A percentile compares a stretch with the other conserved stretches of the same genome.
Conservation (phyloP, 2,888 invertebrate genomes). For the Athrips mouffetella region DNA sequence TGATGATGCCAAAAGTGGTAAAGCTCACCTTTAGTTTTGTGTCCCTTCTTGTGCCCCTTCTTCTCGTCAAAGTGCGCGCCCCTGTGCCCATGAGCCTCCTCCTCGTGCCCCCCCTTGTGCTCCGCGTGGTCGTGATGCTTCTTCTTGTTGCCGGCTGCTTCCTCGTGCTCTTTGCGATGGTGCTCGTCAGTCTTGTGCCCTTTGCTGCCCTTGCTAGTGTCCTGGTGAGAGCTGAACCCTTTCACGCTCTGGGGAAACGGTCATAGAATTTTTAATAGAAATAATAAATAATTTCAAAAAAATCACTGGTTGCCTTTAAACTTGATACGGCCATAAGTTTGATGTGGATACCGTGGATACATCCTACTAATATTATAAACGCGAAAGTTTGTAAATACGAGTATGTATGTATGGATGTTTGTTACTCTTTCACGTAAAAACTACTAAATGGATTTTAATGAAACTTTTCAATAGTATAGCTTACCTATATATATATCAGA, state of each 20-base stretch:
- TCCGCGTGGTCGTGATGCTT: slow-evolving; percentile 81
- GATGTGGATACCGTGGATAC: too few species aligned
- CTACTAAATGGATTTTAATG: too few species aligned
- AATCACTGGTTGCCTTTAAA: too few species aligned
- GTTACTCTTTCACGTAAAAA: too few species aligned
- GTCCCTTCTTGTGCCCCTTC: slow-evolving; percentile 87
- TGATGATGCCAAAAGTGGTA: too few species aligned
- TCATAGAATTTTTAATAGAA: too few species aligned
- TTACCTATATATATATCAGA: too few species aligned
- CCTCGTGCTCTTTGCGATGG: slow-evolving; percentile 79
- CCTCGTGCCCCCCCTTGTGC: slow-evolving; percentile 82
- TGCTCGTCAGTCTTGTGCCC: slow-evolving; percentile 79
- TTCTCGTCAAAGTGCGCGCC: slow-evolving; percentile 85
- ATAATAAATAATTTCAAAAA: neutral
- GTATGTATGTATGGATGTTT: too few species aligned
- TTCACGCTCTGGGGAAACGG: slow-evolving; percentile 67
- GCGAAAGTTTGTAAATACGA: too few species aligned
- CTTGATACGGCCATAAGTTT: too few species aligned
- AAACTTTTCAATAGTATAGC: too few species aligned
- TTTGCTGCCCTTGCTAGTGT: slow-evolving; percentile 78
- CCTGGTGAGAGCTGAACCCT: slow-evolving; percentile 78
- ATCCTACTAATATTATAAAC: too few species aligned
- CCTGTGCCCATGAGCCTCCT: slow-evolving; percentile 82
- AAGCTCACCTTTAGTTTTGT: slow-evolving; percentile 83
- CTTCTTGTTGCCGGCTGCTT: slow-evolving; percentile 80